These are phyloP conservation scores for Nemotelus nigrinus DNA, from an alignment of 2,888 invertebrate species.

Conservation along the genomic window DNA sequence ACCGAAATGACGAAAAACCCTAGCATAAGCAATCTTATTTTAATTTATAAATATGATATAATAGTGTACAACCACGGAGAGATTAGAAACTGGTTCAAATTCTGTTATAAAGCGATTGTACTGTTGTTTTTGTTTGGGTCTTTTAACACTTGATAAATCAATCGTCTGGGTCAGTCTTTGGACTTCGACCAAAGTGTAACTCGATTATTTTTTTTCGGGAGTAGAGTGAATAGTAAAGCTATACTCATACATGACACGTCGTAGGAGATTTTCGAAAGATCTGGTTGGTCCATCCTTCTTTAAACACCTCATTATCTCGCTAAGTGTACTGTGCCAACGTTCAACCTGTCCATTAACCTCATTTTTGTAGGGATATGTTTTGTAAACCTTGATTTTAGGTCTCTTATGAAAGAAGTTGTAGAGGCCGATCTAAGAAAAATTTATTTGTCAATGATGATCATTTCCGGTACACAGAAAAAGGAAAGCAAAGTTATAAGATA, in stretches of 20 bases:
- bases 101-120: too few relatives aligned
- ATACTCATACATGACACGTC: constrained; percentile 33
- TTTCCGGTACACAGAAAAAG: constrained; percentile 34
- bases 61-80: too few relatives aligned
- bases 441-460: constrained; percentile 19
- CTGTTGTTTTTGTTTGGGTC: too few relatives aligned
- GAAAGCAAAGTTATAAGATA: constrained; percentile 38
- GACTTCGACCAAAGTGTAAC: constrained; percentile 36
- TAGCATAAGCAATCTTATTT: too few relatives aligned
- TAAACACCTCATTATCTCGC: constrained; percentile 24
- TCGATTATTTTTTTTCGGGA: constrained; percentile 46
- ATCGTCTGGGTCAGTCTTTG: constrained; percentile 31
- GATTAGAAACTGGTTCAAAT: too few relatives aligned
- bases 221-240: constrained; percentile 46
- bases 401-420: neutral
- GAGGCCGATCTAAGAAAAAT: neutral
- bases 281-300: neutral
- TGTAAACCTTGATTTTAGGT: constrained; percentile 24
- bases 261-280: neutral
- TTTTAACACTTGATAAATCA: too few relatives aligned
- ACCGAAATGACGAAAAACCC: too few relatives aligned
- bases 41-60: too few relatives aligned
- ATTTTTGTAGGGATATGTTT: constrained; percentile 20
- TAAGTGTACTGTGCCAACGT: constrained; percentile 7
- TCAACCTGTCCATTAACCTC: constrained; percentile 29